Evolutionary conservation across 53 echinoderm and acorn worm genomes (phyloP).

Genomic region (Astropecten irregularis): DNA sequence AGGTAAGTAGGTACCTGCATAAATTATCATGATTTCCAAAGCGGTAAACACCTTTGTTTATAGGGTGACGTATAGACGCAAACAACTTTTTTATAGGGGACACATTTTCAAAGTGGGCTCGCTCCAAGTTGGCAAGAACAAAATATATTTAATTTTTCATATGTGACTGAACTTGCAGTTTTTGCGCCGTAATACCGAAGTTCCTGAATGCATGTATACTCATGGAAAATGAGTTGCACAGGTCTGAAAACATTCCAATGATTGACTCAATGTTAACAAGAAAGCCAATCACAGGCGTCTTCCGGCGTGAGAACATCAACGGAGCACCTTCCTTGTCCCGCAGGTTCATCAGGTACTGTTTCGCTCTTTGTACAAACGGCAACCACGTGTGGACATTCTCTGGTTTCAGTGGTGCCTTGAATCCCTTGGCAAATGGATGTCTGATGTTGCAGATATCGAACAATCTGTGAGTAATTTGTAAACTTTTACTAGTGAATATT

Average conservation of each 20-base stretch:
- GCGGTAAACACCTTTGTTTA: no score
- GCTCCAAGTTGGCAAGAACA: no score
- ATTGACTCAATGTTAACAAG: background rate
- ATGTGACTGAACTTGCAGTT: no score
- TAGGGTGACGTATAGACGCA: no score
- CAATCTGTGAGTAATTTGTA: background rate
- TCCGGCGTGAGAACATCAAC: no score
- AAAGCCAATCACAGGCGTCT: background rate
- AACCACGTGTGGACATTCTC: background rate
- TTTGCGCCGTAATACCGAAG: no score
- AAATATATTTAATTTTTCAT: no score
- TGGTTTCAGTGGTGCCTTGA: slow-evolving; percentile 66
- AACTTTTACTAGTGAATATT: no score
- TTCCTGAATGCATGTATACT: no score
- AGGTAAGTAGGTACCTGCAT: slow-evolving; percentile 46
- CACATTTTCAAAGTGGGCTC: no score
- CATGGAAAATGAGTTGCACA: background rate
- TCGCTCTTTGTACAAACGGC: background rate
- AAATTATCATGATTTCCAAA: no score
- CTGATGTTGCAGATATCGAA: slow-evolving; percentile 61
- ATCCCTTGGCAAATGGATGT: slow-evolving; percentile 34
- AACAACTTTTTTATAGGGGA: no score
- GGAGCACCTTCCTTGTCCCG: background rate
- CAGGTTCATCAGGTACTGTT: background rate
- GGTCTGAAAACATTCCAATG: background rate